Percentiles rank a stretch among this genome's conserved stretches.
Conservation (phyloP, 2,113 vertebrate genomes). For the Oryzias melastigma region DNA sequence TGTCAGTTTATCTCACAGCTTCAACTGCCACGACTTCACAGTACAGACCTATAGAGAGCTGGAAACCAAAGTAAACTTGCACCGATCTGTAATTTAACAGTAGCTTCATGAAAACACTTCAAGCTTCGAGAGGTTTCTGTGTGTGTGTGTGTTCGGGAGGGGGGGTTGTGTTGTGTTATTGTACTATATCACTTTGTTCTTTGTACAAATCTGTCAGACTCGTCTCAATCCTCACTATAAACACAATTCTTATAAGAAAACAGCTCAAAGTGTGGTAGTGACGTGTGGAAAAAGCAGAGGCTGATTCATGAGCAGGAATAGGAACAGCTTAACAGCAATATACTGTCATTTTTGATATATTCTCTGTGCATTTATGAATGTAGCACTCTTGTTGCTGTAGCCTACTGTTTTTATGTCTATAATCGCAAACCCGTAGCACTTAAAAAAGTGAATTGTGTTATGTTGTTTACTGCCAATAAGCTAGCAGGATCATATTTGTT, state of each 20-base stretch:
- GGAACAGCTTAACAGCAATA: constrained; percentile 67
- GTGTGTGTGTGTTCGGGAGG: constrained; percentile 27
- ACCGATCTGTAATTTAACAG: constrained; percentile 50
- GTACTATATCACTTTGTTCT: constrained; percentile 52
- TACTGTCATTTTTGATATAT: constrained; percentile 63
- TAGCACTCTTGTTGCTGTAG: constrained; percentile 72
- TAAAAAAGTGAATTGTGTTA: constrained; percentile 70
- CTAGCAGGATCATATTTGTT: constrained; percentile 71
- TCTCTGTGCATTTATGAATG: constrained; percentile 74
- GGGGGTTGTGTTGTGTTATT: constrained; percentile 52
- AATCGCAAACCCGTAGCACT: constrained; percentile 76
- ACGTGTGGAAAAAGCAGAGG: constrained; percentile 23
- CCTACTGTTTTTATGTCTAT: constrained; percentile 67
- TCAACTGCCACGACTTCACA: constrained; percentile 73
- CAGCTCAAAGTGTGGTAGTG: constrained; percentile 38
- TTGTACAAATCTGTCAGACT: constrained; percentile 51
- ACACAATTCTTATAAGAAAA: constrained; percentile 23
- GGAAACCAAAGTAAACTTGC: constrained; percentile 74
- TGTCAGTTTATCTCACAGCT: constrained; percentile 64
- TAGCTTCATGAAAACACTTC: constrained; percentile 29
- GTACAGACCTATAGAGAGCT: constrained; percentile 68
- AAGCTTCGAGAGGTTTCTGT: constrained; percentile 26
- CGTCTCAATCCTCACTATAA: constrained; percentile 29
- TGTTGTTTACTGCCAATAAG: constrained; percentile 77
- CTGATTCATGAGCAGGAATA: constrained; percentile 31